Evolutionary conservation across 2,888 invertebrate genomes (phyloP), one percentile per base, ranked within the genome.

Genomic region (Plagiodera versicolora): DNA sequence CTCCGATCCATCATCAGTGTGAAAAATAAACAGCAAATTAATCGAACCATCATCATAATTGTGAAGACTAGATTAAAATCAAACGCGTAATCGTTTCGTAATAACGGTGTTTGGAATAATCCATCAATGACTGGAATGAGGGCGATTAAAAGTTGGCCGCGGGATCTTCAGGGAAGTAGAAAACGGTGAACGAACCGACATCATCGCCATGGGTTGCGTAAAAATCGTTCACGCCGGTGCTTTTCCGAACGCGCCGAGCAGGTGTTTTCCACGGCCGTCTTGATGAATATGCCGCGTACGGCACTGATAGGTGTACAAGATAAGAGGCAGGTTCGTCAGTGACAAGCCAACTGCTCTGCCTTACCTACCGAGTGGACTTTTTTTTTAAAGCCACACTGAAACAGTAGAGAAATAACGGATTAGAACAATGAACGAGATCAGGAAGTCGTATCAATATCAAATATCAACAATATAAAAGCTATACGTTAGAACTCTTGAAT

Each of bases 251-350:
- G 14, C 39, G 14, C 61, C 64, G 54, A 67, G 72, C 72, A 72
- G 72, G 70, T 72, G 72, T 58, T 67, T 63, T 69, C 58, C 67
- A 67, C 68, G 67, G 64, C 66, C 63, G 63, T 67, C 70, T 67
- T 70, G 70, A 72, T 39, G 6, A 72, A 68, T 67, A 69, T 69
- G 68, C 67, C 44, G 24, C 53, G 54, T 58, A 63, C 65, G 57
- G 63, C 57, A 60, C 59, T 58, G 65, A 65, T 53, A 53, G 24
- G 44, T n/a, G 14, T 65, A 61, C 50, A 49, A 56, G 55, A 61
- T 65, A 65, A 65, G 47, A 53, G 58, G 65, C 61, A 65, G 60
- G 63, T 60, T 63, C 63, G 44, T 60, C 59, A 53, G 54, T 58
- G 53, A 52, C 56, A 48, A 58, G 24, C 58, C 58, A 54, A 64